A percentile compares a stretch with the other conserved stretches of the same genome.
phyloP scores from a whole-genome alignment of 2,113 vertebrate species.

The Arizona elegans region DNA sequence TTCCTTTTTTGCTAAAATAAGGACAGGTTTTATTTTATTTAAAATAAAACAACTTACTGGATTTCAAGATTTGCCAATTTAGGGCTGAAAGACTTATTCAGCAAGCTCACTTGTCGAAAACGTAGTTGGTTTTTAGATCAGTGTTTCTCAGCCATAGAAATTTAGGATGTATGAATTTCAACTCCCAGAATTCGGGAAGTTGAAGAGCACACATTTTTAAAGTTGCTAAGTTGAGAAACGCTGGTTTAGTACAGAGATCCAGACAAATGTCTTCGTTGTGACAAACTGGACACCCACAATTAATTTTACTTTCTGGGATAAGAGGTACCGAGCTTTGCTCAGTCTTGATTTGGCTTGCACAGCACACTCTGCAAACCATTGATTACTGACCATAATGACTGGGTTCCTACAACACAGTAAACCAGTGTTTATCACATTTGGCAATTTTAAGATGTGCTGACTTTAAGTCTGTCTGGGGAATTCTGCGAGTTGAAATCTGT shows the following conservation, averaged over 20 bases:
- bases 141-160: neutral
- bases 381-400: neutral
- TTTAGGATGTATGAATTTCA: neutral
- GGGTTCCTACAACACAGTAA: neutral
- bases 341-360: neutral
- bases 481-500: neutral
- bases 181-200: neutral
- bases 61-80: constrained; percentile 37
- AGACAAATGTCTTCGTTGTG: neutral
- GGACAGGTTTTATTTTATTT: too few species aligned
- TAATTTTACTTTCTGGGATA: neutral
- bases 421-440: neutral
- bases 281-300: neutral
- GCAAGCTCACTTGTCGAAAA: neutral
- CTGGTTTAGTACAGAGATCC: neutral
- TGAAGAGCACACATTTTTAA: neutral
- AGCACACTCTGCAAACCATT: neutral
- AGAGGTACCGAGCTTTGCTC: neutral
- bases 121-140: neutral
- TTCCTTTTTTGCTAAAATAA: neutral
- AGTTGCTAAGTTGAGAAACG: neutral
- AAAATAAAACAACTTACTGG: neutral
- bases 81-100: constrained; percentile 32
- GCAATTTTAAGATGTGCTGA: neutral
- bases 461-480: neutral